phyloP scores from a whole-genome alignment of 2,888 invertebrate genomes.

The Chymomyza procnemis region DNA sequence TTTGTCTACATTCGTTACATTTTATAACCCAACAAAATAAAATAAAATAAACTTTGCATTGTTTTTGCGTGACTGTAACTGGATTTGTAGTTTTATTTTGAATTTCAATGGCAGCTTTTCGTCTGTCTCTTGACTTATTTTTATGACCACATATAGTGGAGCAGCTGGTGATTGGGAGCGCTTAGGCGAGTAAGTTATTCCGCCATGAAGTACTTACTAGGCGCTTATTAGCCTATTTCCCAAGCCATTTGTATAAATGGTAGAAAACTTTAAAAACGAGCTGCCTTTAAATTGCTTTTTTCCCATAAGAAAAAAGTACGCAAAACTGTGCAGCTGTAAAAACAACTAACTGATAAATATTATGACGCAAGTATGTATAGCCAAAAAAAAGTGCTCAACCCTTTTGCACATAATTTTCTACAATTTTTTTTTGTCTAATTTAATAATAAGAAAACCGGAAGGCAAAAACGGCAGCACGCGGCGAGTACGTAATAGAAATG shows the following conservation, averaged over 20 bases:
- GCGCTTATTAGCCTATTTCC: slow-evolving; percentile 69
- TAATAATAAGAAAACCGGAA: neutral
- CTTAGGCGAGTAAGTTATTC: slow-evolving; percentile 18
- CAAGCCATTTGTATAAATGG: slow-evolving; percentile 61
- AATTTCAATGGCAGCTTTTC: slow-evolving; percentile 60
- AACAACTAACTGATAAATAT: slow-evolving; percentile 64
- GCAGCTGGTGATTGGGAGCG: slow-evolving; percentile 33
- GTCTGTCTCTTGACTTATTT: slow-evolving; percentile 54
- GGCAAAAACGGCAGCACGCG: neutral
- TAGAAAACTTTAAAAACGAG: slow-evolving; percentile 26
- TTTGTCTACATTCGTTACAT: slow-evolving; percentile 64
- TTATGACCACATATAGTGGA: neutral
- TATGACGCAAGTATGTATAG: slow-evolving; percentile 15
- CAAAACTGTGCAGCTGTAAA: slow-evolving; percentile 59
- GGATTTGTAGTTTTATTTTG: slow-evolving; percentile 34
- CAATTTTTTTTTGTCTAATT: slow-evolving; percentile 2
- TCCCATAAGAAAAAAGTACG: slow-evolving; percentile 51
- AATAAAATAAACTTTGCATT: slow-evolving; percentile 63
- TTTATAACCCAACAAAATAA: slow-evolving; percentile 62
- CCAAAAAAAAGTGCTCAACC: slow-evolving; percentile 19
- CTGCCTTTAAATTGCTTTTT: slow-evolving; percentile 25
- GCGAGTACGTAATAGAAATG: slow-evolving; percentile 22
- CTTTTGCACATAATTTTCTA: slow-evolving; percentile 36
- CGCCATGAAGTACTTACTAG: slow-evolving; percentile 65
- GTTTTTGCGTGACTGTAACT: slow-evolving; percentile 45